These are phyloP conservation scores for Trilocha varians DNA, from an alignment of 2,888 invertebrate species.

Conservation along the genomic window DNA sequence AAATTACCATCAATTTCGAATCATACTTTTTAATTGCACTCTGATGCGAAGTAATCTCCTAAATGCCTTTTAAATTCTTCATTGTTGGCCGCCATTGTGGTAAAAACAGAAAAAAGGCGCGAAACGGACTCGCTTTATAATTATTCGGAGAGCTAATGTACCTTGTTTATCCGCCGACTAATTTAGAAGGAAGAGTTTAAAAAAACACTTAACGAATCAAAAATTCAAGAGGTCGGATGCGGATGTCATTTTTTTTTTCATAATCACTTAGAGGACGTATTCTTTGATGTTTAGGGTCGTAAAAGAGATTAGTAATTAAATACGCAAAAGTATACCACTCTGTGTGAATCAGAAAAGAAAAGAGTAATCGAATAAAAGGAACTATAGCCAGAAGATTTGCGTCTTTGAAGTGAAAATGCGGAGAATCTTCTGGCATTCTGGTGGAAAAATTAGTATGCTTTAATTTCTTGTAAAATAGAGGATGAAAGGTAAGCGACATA, in stretches of 20 bases:
- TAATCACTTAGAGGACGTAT: too few relatives aligned
- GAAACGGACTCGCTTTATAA: slow-evolving; percentile 52
- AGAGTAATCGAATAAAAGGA: too few relatives aligned
- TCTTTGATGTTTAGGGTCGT: too few relatives aligned
- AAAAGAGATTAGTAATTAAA: too few relatives aligned
- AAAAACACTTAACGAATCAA: slow-evolving; percentile 58
- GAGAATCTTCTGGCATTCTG: too few relatives aligned
- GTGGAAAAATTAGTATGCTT: too few relatives aligned
- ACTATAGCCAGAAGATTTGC: too few relatives aligned
- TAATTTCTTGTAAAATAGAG: slow-evolving; percentile 1
- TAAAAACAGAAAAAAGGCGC: slow-evolving; percentile 34
- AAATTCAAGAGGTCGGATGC: slow-evolving; percentile 64
- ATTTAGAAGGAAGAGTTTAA: slow-evolving; percentile 64
- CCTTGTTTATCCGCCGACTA: slow-evolving; percentile 70
- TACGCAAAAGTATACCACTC: too few relatives aligned
- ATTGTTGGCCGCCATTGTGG: slow-evolving; percentile 46
- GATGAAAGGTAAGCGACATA: background rate
- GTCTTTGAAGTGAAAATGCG: too few relatives aligned
- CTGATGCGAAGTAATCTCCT: slow-evolving; percentile 49
- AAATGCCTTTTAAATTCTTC: slow-evolving; percentile 66
- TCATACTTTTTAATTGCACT: slow-evolving; percentile 1
- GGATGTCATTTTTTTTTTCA: too few relatives aligned
- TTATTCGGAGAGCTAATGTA: slow-evolving; percentile 69
- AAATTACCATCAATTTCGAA: too few relatives aligned
- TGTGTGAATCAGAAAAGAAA: too few relatives aligned